A percentile compares a stretch with the other conserved stretches of the same genome.
phyloP scores from a whole-genome alignment of 2,888 invertebrate genomes.

The Sipha maydis region DNA sequence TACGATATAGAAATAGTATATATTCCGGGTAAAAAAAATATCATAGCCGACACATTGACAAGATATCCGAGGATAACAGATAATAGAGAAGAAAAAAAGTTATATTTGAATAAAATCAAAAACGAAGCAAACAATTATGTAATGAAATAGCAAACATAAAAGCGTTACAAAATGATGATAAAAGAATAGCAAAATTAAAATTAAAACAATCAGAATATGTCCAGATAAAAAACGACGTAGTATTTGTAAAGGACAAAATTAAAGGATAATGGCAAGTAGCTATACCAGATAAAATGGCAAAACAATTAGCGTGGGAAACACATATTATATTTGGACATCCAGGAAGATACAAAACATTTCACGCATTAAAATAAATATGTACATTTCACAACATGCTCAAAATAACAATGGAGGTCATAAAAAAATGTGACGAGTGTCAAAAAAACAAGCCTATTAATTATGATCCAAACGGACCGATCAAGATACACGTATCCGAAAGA shows the following conservation, averaged over 20 bases:
- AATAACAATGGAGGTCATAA: background rate
- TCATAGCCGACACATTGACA: conserved; percentile 4
- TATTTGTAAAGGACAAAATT: background rate
- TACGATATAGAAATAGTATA: background rate
- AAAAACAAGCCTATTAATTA: background rate
- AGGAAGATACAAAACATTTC: background rate
- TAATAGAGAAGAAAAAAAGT: background rate
- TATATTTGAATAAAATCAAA: background rate
- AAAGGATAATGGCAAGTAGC: background rate
- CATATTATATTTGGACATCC: conserved; percentile 6
- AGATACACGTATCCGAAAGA: conserved; percentile 65
- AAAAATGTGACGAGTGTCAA: background rate
- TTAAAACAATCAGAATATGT: background rate
- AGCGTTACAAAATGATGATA: background rate
- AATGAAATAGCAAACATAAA: background rate
- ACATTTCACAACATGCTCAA: background rate
- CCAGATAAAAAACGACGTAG: background rate
- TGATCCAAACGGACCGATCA: too few relatives aligned
- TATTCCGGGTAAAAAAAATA: conserved; percentile 13
- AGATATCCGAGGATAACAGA: too few relatives aligned
- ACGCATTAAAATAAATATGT: background rate
- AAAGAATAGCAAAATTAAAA: background rate
- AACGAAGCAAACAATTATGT: background rate
- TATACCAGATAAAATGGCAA: background rate
- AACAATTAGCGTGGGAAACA: background rate